Evolutionary conservation across 2,113 vertebrate species (phyloP), one percentile per base, ranked within the genome.

Genomic region (Phalacrocorax pelagicus): DNA sequence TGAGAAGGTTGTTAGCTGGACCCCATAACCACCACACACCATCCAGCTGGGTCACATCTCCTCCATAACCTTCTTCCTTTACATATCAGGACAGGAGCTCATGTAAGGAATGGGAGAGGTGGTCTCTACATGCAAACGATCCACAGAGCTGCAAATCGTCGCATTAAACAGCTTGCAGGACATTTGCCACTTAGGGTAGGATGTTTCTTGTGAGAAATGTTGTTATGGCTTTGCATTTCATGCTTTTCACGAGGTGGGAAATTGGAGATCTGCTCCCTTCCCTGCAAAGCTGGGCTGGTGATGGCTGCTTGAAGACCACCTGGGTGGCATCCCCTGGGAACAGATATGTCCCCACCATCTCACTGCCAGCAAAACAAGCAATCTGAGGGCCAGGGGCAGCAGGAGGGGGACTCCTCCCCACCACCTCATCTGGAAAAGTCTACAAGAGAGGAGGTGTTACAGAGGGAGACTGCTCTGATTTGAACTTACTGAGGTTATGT

Each of bases 1-100:
- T 10, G 29, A 11, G 55, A 11, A 3, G 3, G 4, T 24, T 15
- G 2, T 21, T 19, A 42, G 42, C 0, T 0, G 1, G 20, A 10
- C 5, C 11, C 27, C 20, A 20, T 14, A 6, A n/a, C 26, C 36
- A 24, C 8, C 49, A 13, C 36, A 9, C 22, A 17, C 29, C 23
- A 19, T 2, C 27, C 88, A 38, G 29, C 44, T 32, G 51, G 12
- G 36, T 54, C 71, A 21, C 42, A 9, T 27, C 59, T 38, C 84
- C 51, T 52, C 3, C 21, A 22, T 21, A 5, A 8, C 32, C 5
- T 42, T 19, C 42, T 20, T 22, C 46, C 75, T 18, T 18, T 3
- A 14, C 59, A 15, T 0, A 42, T 3, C 57, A 6, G 47, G 54
- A 6, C 58, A 46, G 63, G 63, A 61, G 63, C 34, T 69, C 55